Conservation (phyloP, 2,797 vertebrate genomes). For the Acridotheres tristis region DNA sequence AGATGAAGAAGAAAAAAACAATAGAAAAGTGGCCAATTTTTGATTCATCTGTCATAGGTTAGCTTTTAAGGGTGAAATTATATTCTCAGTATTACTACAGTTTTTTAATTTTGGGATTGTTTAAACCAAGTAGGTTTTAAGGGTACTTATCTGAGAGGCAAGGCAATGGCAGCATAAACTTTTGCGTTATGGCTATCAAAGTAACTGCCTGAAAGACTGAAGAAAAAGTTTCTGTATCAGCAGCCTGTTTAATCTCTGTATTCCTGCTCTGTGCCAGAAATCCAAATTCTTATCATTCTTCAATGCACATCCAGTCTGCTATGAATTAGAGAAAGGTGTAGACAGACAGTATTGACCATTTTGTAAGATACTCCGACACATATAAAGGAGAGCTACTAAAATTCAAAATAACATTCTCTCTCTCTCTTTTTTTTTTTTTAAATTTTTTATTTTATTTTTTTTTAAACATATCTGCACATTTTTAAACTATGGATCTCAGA, state of each 20-base stretch:
- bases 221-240: not conserved
- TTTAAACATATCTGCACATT: fast-evolving
- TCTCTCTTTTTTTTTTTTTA: not conserved
- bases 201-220: not conserved
- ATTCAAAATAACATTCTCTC: not conserved
- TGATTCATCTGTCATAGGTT: not conserved
- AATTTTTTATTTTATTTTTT: not conserved
- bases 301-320: not conserved
- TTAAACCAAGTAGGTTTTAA: not conserved
- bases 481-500: not conserved
- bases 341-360: not conserved
- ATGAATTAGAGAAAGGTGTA: not conserved
- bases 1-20: not conserved
- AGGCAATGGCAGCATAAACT: not conserved
- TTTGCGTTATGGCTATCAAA: not conserved
- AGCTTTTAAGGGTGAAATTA: not conserved
- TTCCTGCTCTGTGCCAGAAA: not conserved
- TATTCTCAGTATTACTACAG: not conserved
- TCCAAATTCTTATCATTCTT: not conserved
- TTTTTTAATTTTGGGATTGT: not conserved
- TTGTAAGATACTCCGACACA: not conserved
- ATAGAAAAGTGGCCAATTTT: not conserved
- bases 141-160: not conserved
- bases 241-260: not conserved
- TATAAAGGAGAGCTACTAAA: not conserved